phyloP scores from a whole-genome alignment of 92 coral and sea anemone genomes.

The Phenganax subtilis region DNA sequence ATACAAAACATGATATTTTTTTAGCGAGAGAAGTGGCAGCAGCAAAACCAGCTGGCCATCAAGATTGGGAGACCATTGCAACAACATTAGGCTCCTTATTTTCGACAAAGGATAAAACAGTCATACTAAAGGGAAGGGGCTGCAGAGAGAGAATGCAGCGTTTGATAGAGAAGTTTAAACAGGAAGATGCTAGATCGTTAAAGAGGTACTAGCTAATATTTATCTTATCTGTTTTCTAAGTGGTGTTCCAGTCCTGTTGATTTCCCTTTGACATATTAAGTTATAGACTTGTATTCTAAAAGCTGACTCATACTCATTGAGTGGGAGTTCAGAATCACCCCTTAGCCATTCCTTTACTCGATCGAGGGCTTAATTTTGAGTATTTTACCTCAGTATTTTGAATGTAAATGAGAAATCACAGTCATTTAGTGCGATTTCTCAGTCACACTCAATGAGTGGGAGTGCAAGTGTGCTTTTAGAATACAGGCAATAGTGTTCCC shows the following conservation, averaged over 20 bases:
- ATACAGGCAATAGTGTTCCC: not conserved
- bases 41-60: constrained; percentile 41
- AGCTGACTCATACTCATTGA: no score
- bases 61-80: constrained; percentile 57
- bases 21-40: constrained; percentile 43
- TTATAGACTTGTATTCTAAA: not conserved
- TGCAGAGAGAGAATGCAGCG: constrained; percentile 59
- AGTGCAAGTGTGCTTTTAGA: not conserved
- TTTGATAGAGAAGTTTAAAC: constrained; percentile 44
- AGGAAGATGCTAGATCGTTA: constrained; percentile 54
- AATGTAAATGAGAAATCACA: no score
- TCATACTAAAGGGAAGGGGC: constrained; percentile 48
- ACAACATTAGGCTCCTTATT: constrained; percentile 42
- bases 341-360: not conserved
- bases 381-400: no score
- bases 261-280: not conserved
- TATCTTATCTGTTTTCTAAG: not conserved
- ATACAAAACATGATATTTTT: constrained; percentile 34
- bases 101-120: constrained; percentile 41
- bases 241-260: not conserved
- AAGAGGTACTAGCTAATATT: constrained; percentile 39
- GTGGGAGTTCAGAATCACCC: not conserved
- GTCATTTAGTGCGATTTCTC: no score
- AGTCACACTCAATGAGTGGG: no score
- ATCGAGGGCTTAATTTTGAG: no score